phyloP scores from a whole-genome alignment of 2,888 invertebrate species.

The Venusia cambrica region DNA sequence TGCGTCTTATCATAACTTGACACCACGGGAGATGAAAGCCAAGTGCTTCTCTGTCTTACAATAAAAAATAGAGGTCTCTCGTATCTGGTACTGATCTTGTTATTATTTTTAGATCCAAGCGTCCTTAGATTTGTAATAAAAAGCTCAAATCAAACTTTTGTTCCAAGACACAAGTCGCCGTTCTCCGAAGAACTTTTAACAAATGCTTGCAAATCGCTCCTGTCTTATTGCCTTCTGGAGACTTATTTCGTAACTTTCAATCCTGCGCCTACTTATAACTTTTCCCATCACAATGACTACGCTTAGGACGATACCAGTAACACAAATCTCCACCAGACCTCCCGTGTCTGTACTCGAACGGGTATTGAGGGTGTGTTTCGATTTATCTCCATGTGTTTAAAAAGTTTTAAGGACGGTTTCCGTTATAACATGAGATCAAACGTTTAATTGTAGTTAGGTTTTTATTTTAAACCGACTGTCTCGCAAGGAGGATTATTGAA shows the following conservation, averaged over 20 bases:
- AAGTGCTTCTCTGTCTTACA: no score
- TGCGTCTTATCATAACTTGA: no score
- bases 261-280: slow-evolving; percentile 63
- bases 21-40: no score
- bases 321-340: slow-evolving; percentile 49
- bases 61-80: no score
- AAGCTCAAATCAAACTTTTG: slow-evolving; percentile 29
- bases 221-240: slow-evolving; percentile 53
- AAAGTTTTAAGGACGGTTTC: slow-evolving; percentile 41
- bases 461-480: no score
- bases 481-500: no score
- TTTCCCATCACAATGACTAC: slow-evolving; percentile 65
- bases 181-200: slow-evolving; percentile 47
- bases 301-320: slow-evolving; percentile 65
- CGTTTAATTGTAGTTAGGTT: no score
- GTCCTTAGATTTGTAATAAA: slow-evolving; percentile 26
- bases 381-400: slow-evolving; percentile 34
- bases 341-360: no score
- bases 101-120: no score
- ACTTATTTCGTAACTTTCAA: slow-evolving; percentile 63
- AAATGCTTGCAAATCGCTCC: slow-evolving; percentile 56
- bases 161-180: slow-evolving; percentile 39
- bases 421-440: no score
- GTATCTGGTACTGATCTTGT: no score
- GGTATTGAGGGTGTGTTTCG: no score